Base-by-base conservation (phyloP, 2,113 vertebrate genomes). In the Ptilonorhynchus violaceus region DNA sequence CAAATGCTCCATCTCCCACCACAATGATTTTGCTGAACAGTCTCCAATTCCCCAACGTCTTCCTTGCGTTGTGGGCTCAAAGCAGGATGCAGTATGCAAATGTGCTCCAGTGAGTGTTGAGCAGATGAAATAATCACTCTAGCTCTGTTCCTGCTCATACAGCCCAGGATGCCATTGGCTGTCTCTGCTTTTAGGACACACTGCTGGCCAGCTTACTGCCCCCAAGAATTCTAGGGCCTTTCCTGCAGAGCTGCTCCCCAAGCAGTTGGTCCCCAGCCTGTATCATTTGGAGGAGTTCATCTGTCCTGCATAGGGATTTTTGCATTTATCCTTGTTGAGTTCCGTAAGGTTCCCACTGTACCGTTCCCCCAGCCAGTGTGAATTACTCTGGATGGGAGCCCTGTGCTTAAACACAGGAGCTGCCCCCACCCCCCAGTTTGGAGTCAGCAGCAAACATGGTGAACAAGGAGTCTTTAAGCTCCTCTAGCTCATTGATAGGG, bases 371-470 rank as follows among this genome's bases (percentile, higher is more conserved):
- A 31, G 46, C 9, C 52, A 53, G 10, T 37, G 23, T 10, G 10
- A 74, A 39, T 60, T 42, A 28, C 16, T 23, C 19, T 7, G 35
- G 12, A 39, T 50, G 47, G 41, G 27, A 73, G 14, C 10, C 20
- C 23, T 49, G 10, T n/a, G 41, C 4, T 79, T 22, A 35, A 39
- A 17, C 16, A 25, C 0, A 53, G 15, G 8, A 89, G 15, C 56
- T 76, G 6, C 4, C 6, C 6, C 7, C 21, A 44, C 2, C 1
- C 2, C 9, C 3, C 3, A 16, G 2, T 46, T 33, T 62, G 10
- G 28, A 66, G 33, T 35, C 52, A 56, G 41, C 18, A 77, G 16
- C 25, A 56, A 67, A 37, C 9, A 8, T 19, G 24, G 50, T 28
- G 15, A 72, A 33, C 46, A 67, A 66, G 33, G 50, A 64, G n/a